Evolutionary conservation across 2,888 invertebrate genomes (phyloP).

Genomic region (Ectemnius continuus): DNA sequence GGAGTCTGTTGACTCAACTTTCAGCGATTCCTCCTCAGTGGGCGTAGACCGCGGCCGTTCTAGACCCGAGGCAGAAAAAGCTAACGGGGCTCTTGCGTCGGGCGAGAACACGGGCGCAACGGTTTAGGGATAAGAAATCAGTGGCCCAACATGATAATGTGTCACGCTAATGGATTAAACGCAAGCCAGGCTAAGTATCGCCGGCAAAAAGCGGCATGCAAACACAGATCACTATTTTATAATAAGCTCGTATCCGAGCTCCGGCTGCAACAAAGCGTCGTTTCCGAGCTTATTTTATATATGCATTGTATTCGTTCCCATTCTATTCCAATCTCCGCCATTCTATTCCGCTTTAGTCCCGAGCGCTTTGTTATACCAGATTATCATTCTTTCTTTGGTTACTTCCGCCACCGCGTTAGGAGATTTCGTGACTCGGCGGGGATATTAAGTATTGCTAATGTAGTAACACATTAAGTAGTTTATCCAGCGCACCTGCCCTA

Average conservation of each 20-base stretch:
- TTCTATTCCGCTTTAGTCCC: slow-evolving; percentile 42
- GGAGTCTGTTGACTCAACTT: slow-evolving; percentile 24
- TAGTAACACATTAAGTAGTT: too few species aligned
- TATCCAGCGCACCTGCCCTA: too few species aligned
- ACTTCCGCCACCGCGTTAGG: slow-evolving; percentile 43
- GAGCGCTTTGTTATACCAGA: slow-evolving; percentile 4
- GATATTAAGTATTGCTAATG: slow-evolving; percentile 28
- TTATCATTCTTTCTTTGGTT: slow-evolving; percentile 21
- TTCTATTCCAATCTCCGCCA: slow-evolving; percentile 42
- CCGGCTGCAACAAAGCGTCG: slow-evolving; percentile 14
- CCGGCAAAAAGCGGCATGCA: slow-evolving; percentile 23
- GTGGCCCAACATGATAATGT: slow-evolving; percentile 29
- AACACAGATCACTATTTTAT: slow-evolving; percentile 37
- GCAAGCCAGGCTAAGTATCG: slow-evolving; percentile 15
- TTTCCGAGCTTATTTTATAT: slow-evolving; percentile 45
- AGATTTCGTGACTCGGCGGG: slow-evolving; percentile 52
- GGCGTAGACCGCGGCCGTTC: background rate
- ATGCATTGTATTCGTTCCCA: slow-evolving; percentile 54
- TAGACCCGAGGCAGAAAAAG: slow-evolving; percentile 18
- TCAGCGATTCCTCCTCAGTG: slow-evolving; percentile 22
- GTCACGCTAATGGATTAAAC: slow-evolving; percentile 38
- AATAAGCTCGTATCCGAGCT: slow-evolving; percentile 13
- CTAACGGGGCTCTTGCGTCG: slow-evolving; percentile 4
- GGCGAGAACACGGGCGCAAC: background rate
- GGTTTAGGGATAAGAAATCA: slow-evolving; percentile 5